Base-by-base conservation (phyloP, 2,113 vertebrate species). In the Stigmatopora nigra region DNA sequence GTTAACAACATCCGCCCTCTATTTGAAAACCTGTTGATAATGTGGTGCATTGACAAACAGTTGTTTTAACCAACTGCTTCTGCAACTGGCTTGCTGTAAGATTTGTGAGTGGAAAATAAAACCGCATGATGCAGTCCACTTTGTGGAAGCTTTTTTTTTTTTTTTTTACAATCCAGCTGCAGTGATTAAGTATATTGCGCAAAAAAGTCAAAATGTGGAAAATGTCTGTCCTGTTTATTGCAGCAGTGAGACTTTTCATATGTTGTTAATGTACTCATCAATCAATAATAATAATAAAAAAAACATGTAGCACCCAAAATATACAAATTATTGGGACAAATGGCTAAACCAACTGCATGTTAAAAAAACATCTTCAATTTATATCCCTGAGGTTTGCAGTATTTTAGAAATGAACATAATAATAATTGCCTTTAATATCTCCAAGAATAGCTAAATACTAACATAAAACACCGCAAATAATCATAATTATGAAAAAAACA, bases 121-220 rank as follows among this genome's bases (percentile, higher is more conserved):
- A 72, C 58, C 58, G 19, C 15, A 36, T 57, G 67, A 64, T 58
- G 13, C 7, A 1, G 52, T 47, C 41, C 41, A 38, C 61, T 69
- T 84, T 73, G 75, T 77, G 75, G 57, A 25, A 55, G 61, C 68
- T 75, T 67, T 74, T n/a, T n/a, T n/a, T n/a, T n/a, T n/a, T n/a
- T n/a, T n/a, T n/a, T n/a, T 62, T 46, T 55, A 25, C 70, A 19
- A n/a, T 16, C 3, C 38, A 70, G 67, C 67, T 61, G 58, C 69
- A n/a, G 44, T 22, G 69, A 78, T 85, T 81, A 72, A 66, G 73
- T 75, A 73, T 63, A 64, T 66, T 0, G n/a, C 44, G 35, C 61
- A 69, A 75, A 31, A 79, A 76, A 69, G 75, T 82, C 80, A 78
- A 73, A 84, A 25, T 55, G 73, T 58, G 78, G 75, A 87, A 82